These are phyloP conservation scores for Apoda limacodes DNA, from an alignment of 2,888 invertebrate species.

Conservation along the genomic window DNA sequence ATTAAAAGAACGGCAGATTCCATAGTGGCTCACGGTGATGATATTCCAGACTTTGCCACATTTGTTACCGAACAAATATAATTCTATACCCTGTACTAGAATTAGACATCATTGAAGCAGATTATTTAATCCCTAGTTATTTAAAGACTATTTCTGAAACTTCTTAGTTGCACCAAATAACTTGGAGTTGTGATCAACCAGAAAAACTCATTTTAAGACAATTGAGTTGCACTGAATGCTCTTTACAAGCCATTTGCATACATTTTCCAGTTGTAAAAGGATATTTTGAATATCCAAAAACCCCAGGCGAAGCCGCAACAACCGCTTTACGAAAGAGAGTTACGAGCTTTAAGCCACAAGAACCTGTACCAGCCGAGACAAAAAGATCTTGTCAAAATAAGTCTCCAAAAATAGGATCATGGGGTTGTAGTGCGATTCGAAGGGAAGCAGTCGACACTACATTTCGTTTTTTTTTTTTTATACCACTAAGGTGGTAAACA, in stretches of 20 bases:
- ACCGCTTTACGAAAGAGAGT: neutral
- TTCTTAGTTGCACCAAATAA: conserved; percentile 1
- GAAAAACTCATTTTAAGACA: conserved; percentile 1
- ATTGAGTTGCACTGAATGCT: neutral
- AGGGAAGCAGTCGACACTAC: no score
- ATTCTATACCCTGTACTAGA: conserved; percentile 1
- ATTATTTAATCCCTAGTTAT: neutral
- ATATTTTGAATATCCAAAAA: conserved; percentile 1
- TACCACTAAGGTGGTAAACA: no score
- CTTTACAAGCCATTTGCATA: neutral
- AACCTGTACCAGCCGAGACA: no score
- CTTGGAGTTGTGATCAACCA: conserved; percentile 1
- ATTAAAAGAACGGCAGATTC: no score
- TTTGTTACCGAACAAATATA: neutral
- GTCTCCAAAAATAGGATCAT: no score
- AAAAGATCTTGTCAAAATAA: no score
- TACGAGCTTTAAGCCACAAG: neutral
- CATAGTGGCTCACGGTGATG: no score
- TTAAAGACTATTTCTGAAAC: conserved; percentile 1
- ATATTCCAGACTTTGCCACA: neutral
- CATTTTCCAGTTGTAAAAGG: conserved; percentile 1
- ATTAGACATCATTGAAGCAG: neutral
- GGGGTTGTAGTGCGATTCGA: no score
- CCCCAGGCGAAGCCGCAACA: neutral
- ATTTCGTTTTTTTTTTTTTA: no score